Evolutionary conservation across 2,113 vertebrate genomes (phyloP), one percentile per base, ranked within the genome.

Genomic region (Mormyrus lacerda): DNA sequence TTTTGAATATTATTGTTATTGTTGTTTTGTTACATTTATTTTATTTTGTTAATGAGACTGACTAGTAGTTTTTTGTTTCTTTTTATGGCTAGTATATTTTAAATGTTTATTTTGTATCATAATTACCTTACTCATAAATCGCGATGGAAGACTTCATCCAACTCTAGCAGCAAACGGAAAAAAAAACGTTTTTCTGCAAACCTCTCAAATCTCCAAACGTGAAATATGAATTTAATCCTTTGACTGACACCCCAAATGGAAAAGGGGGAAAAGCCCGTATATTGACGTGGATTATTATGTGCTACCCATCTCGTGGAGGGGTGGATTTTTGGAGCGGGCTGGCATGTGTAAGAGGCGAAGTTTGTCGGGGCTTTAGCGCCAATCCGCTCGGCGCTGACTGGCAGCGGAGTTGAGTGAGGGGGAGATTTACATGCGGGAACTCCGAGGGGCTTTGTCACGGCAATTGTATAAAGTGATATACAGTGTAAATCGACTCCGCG

Each of bases 381-480:
- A 94, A 96, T 95, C 95, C 91, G 88, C 89, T 93, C 89, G 91
- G 42, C 91, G 91, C 94, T 96, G 94, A 96, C 95, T 95, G 96
- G 95, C 94, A 95, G 90, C 48, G 91, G 94, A 95, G 92, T 93
- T 92, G 94, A 93, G 94, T 92, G 93, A 91, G 94, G 92, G 93
- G 92, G 95, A 96, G 96, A 96, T 97, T 97, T 97, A 96, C 95
- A 95, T 92, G 92, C 92, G 93, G 92, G 87, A 94, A 95, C 95
- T 96, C 94, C 89, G 93, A 88, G 94, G 91, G 94, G 95, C 95
- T 96, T 96, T 98, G 97, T 96, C 95, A 95, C 92, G 95, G 96
- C 96, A 95, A 96, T 97, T 97, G 97, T 96, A 92, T 94, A 92
- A 97, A 97, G 96, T 96, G 97, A 97, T 97, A 95, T 94, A 96